Base-by-base conservation (phyloP, 2,888 invertebrate species). In the Cinara cedri region DNA sequence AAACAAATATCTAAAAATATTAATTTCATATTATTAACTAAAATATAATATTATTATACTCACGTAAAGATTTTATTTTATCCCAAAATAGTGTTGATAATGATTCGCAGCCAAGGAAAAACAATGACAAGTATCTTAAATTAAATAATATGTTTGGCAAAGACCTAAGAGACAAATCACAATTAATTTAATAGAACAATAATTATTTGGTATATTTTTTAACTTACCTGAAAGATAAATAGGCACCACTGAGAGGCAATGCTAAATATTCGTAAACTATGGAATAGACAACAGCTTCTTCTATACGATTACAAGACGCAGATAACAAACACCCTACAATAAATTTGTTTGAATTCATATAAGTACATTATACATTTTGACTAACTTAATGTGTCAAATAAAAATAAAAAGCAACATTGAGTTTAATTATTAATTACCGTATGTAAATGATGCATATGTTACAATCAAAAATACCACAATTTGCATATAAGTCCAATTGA, bases 21-120 rank as follows among this genome's bases (percentile, higher is more conserved):
- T n/a, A 1, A 1, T 49, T 14, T 4, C 19, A 1, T 13, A 42
- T 44, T 3, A 68, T 26, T 16, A 2, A 46, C 24, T 26, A 60
- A 57, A 71, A 1, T 19, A 14, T 34, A 34, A 34, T 34, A 34
- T 34, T 34, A 34, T 34, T 11, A 42, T 63, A 2, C 70, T 78
- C 42, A 78, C 78, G 78, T 42, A 78, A 21, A 11, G 42, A 16
- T 21, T 62, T 78, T 14, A 78, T 60, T 46, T 14, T 60, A 3
- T 68, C 68, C 78, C 78, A 78, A 57, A 68, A 68, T 1, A 78
- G 13, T 21, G 68, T 16, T 60, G 78, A 78, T 0, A 78, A 14
- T 13, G 78, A 49, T 78, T 78, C 78, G 60, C 78, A 78, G 9
- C 70, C 70, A 19, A 78, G 60, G 44, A 68, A 78, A 70, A 78